These are phyloP conservation scores for Mimas tiliae DNA, from an alignment of 2,888 invertebrate genomes.

Conservation along the genomic window DNA sequence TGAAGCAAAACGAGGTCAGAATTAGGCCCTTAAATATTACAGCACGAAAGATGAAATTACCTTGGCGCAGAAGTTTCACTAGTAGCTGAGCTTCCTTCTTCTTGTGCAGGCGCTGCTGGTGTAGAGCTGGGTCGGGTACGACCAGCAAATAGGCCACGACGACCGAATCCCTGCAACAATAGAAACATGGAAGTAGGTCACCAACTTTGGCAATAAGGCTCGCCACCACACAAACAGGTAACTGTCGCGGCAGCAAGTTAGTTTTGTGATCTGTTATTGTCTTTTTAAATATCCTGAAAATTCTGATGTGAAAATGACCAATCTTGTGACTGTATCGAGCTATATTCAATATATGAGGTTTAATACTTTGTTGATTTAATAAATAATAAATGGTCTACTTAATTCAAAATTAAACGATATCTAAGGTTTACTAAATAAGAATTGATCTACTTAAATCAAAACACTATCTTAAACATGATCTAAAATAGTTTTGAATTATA, in stretches of 20 bases:
- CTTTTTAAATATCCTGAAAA: not conserved
- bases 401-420: too few species aligned
- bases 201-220: conserved; percentile 28
- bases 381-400: too few species aligned
- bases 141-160: conserved; percentile 72
- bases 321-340: not conserved
- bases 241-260: conserved; percentile 2
- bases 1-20: not conserved
- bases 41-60: conserved; percentile 40
- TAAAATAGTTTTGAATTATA: too few species aligned
- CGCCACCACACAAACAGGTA: not conserved
- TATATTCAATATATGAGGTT: too few species aligned
- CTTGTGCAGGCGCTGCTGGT: conserved; percentile 58
- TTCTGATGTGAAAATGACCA: not conserved
- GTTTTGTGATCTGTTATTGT: not conserved
- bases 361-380: too few species aligned
- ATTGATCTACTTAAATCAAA: too few species aligned
- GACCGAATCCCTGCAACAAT: conserved; percentile 70
- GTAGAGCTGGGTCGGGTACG: conserved; percentile 68
- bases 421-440: too few species aligned
- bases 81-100: conserved; percentile 55
- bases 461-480: too few species aligned
- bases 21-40: not conserved
- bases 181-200: conserved; percentile 12
- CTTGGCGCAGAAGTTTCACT: conserved; percentile 67